Conservation (phyloP, 2,797 vertebrate genomes). For the Acipenser ruthenus region DNA sequence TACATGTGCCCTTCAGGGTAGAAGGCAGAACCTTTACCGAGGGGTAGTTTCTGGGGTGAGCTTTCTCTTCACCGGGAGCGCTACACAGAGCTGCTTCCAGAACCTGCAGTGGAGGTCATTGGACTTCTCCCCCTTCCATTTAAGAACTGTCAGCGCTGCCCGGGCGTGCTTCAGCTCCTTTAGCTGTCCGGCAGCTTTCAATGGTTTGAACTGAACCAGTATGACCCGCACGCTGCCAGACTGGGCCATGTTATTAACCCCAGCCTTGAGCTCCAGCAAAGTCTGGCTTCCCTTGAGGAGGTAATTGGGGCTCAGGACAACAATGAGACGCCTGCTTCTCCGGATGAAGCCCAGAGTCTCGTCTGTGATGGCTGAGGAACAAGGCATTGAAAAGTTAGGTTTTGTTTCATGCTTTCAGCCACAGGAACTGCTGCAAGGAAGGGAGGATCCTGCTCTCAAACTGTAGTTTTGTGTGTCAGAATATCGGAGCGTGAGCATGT, state of each 20-base stretch:
- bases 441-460: too few relatives aligned
- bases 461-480: too few relatives aligned
- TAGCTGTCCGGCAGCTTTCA: constrained; percentile 66
- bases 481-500: too few relatives aligned
- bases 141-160: constrained; percentile 72
- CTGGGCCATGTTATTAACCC: constrained; percentile 80
- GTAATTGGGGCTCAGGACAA: constrained; percentile 84
- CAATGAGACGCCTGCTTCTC: constrained; percentile 83
- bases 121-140: constrained; percentile 87
- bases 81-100: constrained; percentile 85
- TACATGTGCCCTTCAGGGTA: too few relatives aligned
- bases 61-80: constrained; percentile 67
- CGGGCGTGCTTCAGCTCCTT: constrained; percentile 77
- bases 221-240: constrained; percentile 80
- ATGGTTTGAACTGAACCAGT: constrained; percentile 81
- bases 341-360: constrained; percentile 91
- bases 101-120: constrained; percentile 72
- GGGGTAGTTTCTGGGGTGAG: too few relatives aligned
- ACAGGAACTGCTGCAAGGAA: too few relatives aligned
- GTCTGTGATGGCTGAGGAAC: constrained; percentile 83
- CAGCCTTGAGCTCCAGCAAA: constrained; percentile 89
- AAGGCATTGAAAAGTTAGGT: constrained; percentile 10
- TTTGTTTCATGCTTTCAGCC: background rate
- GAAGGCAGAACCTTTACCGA: too few relatives aligned
- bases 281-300: constrained; percentile 80